Evolutionary conservation across 2,113 vertebrate species (phyloP).

Genomic region (Muntiacus muntjak): DNA sequence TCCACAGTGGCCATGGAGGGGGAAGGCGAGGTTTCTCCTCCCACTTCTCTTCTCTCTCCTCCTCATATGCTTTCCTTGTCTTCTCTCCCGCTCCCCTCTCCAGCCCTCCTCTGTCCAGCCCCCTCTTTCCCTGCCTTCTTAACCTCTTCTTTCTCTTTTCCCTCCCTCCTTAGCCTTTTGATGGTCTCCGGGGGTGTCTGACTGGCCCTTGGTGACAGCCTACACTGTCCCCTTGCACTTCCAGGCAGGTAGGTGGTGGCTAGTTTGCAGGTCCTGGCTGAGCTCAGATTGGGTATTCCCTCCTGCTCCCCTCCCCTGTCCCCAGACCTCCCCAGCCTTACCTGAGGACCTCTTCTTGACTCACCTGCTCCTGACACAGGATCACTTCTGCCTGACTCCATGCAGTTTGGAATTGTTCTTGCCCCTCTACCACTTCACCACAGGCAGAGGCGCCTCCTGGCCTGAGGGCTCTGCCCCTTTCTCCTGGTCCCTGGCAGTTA

Average conservation of each 20-base stretch:
- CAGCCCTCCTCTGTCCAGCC: no score
- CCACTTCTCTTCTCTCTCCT: background rate
- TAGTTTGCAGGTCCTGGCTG: background rate
- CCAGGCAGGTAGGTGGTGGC: background rate
- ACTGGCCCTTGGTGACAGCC: background rate
- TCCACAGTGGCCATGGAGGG: background rate
- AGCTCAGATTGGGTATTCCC: no score
- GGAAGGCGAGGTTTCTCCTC: rapidly evolving
- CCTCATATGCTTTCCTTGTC: background rate
- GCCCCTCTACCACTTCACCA: background rate
- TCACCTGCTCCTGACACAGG: background rate
- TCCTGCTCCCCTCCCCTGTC: background rate
- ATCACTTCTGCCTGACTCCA: background rate
- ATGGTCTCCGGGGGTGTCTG: background rate
- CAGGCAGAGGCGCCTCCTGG: background rate
- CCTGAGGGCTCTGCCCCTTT: background rate
- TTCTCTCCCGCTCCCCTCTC: background rate
- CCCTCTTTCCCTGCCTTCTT: background rate
- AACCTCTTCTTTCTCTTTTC: background rate
- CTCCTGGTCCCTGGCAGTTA: background rate
- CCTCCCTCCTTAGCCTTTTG: background rate
- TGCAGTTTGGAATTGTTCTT: background rate
- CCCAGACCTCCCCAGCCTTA: background rate
- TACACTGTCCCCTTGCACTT: background rate
- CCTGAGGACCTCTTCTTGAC: background rate